phyloP scores from a whole-genome alignment of 2,797 vertebrate species.

The Chaetophractus vellerosus region DNA sequence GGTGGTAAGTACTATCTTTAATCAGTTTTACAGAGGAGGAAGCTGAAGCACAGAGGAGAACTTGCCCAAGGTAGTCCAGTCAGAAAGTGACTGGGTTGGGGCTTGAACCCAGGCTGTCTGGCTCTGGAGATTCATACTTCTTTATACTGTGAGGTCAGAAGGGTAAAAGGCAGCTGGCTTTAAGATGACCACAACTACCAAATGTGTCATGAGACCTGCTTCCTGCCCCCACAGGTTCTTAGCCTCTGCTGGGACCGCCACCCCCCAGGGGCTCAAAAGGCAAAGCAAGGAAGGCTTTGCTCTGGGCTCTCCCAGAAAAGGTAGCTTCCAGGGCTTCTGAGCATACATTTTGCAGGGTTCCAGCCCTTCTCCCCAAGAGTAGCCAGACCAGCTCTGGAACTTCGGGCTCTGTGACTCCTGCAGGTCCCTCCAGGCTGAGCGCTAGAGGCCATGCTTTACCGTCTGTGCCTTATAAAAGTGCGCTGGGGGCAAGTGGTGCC shows the following conservation, averaged over 20 bases:
- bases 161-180: not conserved
- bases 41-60: not conserved
- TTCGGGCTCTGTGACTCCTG: not conserved
- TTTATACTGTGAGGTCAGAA: not conserved
- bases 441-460: not conserved
- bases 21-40: not conserved
- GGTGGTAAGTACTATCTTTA: not conserved
- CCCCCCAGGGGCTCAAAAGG: not conserved
- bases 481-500: rapidly evolving
- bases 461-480: not conserved
- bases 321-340: not conserved
- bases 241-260: not conserved
- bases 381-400: not conserved
- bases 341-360: not conserved
- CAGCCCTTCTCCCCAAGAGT: not conserved
- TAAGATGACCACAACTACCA: not conserved
- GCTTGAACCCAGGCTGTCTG: not conserved
- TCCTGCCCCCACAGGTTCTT: not conserved
- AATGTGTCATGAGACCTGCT: not conserved
- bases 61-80: not conserved
- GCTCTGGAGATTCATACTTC: not conserved
- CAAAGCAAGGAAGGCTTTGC: not conserved
- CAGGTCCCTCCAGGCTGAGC: not conserved
- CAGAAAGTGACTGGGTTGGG: not conserved
- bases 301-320: not conserved